Percentiles rank a stretch among this genome's conserved stretches.
Evolutionary conservation across 1,140 invertebrate genomes (phyloP).

Genomic region (Drosophila santomea): DNA sequence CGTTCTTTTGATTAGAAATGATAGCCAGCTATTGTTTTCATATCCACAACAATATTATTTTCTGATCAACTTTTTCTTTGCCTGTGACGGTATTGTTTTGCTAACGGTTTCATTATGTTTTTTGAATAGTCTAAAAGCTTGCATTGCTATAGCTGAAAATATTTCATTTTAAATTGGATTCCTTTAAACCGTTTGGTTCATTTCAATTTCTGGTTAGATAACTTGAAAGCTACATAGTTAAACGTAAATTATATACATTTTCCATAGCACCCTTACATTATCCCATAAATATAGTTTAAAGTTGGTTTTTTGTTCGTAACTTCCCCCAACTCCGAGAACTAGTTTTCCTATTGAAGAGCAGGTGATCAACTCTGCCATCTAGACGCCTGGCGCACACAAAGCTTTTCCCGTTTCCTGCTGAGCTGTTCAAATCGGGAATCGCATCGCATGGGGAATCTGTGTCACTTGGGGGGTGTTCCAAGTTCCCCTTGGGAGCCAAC

Average conservation of each 20-base stretch:
- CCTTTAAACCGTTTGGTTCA: too few species aligned
- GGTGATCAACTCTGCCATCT: constrained; percentile 1
- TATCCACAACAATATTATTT: too few species aligned
- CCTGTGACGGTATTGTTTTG: neutral
- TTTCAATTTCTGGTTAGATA: neutral
- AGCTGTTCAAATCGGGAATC: constrained; percentile 29
- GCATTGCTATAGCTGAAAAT: too few species aligned
- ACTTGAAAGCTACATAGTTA: neutral
- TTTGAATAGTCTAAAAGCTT: neutral
- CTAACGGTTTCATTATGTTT: neutral
- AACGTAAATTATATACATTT: neutral
- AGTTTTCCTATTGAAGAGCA: neutral
- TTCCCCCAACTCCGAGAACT: neutral
- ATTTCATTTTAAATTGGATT: too few species aligned
- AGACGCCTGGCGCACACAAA: constrained; percentile 7
- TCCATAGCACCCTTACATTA: neutral
- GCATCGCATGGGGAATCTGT: constrained; percentile 30
- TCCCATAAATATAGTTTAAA: neutral
- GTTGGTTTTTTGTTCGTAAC: neutral
- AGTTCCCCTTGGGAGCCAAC: neutral
- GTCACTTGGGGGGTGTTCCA: constrained; percentile 20
- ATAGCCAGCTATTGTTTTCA: neutral
- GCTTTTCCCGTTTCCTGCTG: constrained; percentile 34
- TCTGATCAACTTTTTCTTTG: too few species aligned
- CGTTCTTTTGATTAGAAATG: neutral